Evolutionary conservation across 2,888 invertebrate species (phyloP).

Genomic region (Aphodius sticticus): DNA sequence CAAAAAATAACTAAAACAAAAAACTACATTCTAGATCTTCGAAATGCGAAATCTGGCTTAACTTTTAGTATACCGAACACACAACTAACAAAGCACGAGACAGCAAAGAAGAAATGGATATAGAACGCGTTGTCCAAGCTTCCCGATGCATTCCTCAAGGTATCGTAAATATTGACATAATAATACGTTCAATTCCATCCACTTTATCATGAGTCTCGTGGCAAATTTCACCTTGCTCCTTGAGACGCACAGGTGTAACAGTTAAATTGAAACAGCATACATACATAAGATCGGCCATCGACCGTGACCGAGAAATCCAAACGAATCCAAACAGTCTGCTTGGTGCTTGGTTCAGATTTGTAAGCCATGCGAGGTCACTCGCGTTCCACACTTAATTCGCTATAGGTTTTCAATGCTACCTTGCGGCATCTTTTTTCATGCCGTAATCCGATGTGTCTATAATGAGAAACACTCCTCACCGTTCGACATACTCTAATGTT

Average conservation of each 20-base stretch:
- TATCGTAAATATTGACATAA: neutral
- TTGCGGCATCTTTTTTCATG: neutral
- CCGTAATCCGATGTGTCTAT: neutral
- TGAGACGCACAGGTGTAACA: neutral
- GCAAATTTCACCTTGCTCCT: neutral
- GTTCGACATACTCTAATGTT: neutral
- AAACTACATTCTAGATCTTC: too few species aligned
- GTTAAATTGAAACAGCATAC: neutral
- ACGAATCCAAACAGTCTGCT: neutral
- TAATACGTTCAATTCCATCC: neutral
- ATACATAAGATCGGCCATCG: neutral
- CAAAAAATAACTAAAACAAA: too few species aligned
- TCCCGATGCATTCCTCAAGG: neutral
- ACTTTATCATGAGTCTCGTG: neutral
- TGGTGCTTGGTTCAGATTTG: neutral
- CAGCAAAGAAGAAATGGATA: neutral
- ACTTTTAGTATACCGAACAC: too few species aligned
- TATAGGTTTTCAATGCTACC: neutral
- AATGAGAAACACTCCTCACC: neutral
- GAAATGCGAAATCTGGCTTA: too few species aligned
- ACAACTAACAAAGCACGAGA: neutral
- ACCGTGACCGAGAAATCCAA: slow-evolving; percentile 4
- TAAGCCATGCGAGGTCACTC: neutral
- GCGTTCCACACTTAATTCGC: neutral
- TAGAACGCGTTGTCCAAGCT: neutral